Evolutionary conservation across 2,888 invertebrate species (phyloP), one percentile per base, ranked within the genome.

Genomic region (Sthenelais limicola): DNA sequence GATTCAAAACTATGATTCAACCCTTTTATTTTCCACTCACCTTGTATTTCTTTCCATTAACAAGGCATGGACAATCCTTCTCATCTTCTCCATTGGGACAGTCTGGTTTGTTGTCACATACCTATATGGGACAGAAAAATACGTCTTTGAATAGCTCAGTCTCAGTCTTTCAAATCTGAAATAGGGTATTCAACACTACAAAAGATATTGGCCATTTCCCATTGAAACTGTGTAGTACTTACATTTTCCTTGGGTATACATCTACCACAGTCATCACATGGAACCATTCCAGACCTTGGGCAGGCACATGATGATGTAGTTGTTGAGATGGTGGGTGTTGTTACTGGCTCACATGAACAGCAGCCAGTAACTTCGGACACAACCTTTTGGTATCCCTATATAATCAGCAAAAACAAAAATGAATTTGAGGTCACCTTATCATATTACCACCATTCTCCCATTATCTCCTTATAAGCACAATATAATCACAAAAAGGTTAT

Each of bases 81-180:
- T 62, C 62, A 18, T 62, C 62, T 18, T 62, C 62, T 1, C 62
- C 62, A 24, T 38, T n/a, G 21, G 62, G 62, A 21, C 62, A 62
- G 62, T 62, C 62, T n/a, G 35, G 62, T 21, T 9, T 38, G 24
- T 38, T 35, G 62, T 62, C 62, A 38, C 62, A 62, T 1, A 3
- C 24, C 62, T 62, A 43, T 9, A 24, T 15, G 9, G 56, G 3
- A 15, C 33, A 33, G 56, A 33, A 56, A 21, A n/a, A n/a, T n/a
- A n/a, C n/a, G n/a, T n/a, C n/a, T n/a, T n/a, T n/a, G n/a, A n/a
- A n/a, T n/a, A n/a, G n/a, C n/a, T n/a, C n/a, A n/a, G n/a, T n/a
- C n/a, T n/a, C n/a, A n/a, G n/a, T n/a, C n/a, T n/a, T n/a, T n/a
- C n/a, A n/a, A n/a, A n/a, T n/a, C n/a, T n/a, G n/a, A n/a, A n/a